Evolutionary conservation across 2,113 vertebrate species (phyloP), one percentile per base, ranked within the genome.

Genomic region (Otocyon megalotis): DNA sequence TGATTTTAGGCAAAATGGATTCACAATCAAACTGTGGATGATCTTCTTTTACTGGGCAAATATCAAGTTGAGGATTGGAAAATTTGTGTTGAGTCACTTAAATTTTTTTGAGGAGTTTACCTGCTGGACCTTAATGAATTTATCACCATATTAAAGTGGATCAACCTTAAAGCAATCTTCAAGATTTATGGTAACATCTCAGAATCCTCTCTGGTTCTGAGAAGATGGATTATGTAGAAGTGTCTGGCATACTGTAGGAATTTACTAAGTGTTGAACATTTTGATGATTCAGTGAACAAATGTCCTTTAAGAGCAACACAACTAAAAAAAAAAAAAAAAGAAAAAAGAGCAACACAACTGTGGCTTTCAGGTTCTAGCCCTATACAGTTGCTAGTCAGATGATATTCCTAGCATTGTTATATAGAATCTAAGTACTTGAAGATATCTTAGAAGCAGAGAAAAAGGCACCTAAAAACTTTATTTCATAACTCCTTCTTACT

Each of bases 191-290:
- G 87, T 84, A 87, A 63, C 56, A 65, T 84, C 88, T 90, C 22
- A 13, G n/a, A 88, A 85, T 88, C 26, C 14, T 90, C 96, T 60
- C n/a, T 87, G 63, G 56, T 74, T 94, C 79, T 94, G 37, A 92
- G 7, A 87, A 8, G n/a, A 48, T 15, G 50, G 13, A 32, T 14
- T 83, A 12, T 58, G 22, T 71, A 82, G 26, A 54, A 56, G 11
- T 71, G 56, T 67, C 37, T 71, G 69, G 28, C 24, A 32, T 58
- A 26, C 28, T 54, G 19, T 4, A 81, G 79, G 71, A 30, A 43
- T 43, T 37, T n/a, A 63, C 5, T 86, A 63, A 87, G 65, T 63
- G 24, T 14, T 76, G 30, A n/a, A 37, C 48, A 62, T 28, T 28
- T 54, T 53, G 32, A 48, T 32, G 58, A 79, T 30, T 74, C 43